Evolutionary conservation across 2,888 invertebrate species (phyloP).

Genomic region (Ectropis crepuscularia): DNA sequence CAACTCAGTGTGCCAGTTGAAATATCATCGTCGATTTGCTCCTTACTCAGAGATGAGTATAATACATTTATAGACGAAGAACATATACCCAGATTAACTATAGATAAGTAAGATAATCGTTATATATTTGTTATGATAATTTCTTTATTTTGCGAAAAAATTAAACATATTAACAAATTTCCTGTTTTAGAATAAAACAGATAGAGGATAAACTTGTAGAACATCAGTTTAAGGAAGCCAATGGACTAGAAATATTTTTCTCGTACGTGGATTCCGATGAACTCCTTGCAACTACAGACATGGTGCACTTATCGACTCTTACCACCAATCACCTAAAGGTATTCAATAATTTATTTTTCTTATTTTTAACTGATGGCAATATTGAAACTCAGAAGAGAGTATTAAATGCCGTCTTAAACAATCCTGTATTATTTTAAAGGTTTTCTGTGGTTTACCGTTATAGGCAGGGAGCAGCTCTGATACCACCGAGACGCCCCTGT

Average conservation of each 20-base stretch:
- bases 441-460: constrained; percentile 43
- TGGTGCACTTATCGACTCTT: constrained; percentile 47
- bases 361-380: no score
- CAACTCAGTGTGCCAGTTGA: neutral
- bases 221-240: constrained; percentile 28
- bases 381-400: neutral
- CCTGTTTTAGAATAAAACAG: constrained; percentile 31
- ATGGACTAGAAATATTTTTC: constrained; percentile 56
- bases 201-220: constrained; percentile 26
- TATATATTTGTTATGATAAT: neutral
- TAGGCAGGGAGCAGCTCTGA: constrained; percentile 54
- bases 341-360: neutral
- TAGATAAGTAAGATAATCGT: constrained; percentile 1
- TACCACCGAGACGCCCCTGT: constrained; percentile 47
- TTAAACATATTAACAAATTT: neutral
- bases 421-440: neutral
- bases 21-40: neutral
- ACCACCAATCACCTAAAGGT: constrained; percentile 28
- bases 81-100: neutral
- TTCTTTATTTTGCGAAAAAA: neutral
- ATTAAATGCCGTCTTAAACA: no score
- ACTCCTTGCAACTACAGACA: constrained; percentile 58
- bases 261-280: constrained; percentile 61
- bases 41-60: constrained; percentile 1
- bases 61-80: constrained; percentile 2